Conservation (phyloP, 1,140 invertebrate genomes). For the Colletes gigas region DNA sequence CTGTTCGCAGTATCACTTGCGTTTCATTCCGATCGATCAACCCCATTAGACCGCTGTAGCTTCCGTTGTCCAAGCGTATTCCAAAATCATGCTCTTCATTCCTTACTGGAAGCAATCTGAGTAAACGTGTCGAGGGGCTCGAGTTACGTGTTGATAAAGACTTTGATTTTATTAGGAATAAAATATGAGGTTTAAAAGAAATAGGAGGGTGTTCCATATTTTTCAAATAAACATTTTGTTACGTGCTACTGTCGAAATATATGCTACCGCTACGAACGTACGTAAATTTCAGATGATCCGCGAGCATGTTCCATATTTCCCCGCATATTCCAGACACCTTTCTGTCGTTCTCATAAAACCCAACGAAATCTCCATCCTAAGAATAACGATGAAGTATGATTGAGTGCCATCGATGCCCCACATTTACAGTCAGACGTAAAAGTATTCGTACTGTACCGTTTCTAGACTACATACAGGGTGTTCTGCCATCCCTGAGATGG, state of each 20-base stretch:
- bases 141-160: too few relatives aligned
- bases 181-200: too few relatives aligned
- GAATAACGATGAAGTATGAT: slow-evolving; percentile 77
- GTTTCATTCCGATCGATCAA: slow-evolving; percentile 54
- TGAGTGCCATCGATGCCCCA: not conserved
- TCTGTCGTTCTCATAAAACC: slow-evolving; percentile 52
- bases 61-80: slow-evolving; percentile 52
- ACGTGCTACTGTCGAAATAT: not conserved
- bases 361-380: slow-evolving; percentile 43
- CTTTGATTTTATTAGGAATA: too few relatives aligned
- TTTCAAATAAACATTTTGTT: too few relatives aligned
- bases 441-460: too few relatives aligned
- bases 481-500: too few relatives aligned
- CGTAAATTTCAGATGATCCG: slow-evolving; percentile 55
- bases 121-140: not conserved
- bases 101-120: slow-evolving; percentile 56
- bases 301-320: slow-evolving; percentile 44
- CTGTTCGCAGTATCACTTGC: slow-evolving; percentile 54
- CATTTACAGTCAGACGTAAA: too few relatives aligned
- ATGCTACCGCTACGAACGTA: slow-evolving; percentile 15
- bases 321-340: slow-evolving; percentile 37
- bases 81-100: slow-evolving; percentile 45
- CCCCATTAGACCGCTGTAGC: slow-evolving; percentile 55
- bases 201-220: too few relatives aligned
- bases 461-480: too few relatives aligned